These are phyloP conservation scores for Scelioninae gen. 1 DNA, from an alignment of 2,888 invertebrate genomes.

Conservation along the genomic window DNA sequence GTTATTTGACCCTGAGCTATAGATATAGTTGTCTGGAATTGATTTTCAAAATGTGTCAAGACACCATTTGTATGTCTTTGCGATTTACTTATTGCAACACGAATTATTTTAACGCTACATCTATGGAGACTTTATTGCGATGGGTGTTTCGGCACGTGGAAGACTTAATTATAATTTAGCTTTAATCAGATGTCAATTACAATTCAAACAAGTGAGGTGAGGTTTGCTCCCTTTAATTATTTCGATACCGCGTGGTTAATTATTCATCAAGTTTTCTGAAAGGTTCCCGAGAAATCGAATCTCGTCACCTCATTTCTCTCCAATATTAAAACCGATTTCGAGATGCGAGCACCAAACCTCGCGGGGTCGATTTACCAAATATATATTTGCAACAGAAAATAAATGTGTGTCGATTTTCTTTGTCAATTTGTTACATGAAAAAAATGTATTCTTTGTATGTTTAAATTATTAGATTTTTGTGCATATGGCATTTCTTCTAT, in stretches of 20 bases:
- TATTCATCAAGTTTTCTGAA: conserved; percentile 20
- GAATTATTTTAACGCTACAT: conserved; percentile 16
- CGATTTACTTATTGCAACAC: conserved; percentile 41
- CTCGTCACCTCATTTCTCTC: conserved; percentile 5
- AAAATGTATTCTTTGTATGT: too few relatives aligned
- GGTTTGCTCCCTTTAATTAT: conserved; percentile 23
- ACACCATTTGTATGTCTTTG: conserved; percentile 35
- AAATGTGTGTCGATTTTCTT: too few relatives aligned
- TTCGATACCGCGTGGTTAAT: conserved; percentile 26
- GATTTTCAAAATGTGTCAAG: too few relatives aligned
- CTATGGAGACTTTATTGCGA: neutral
- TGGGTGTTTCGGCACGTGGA: conserved; percentile 7
- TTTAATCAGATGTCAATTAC: conserved; percentile 43
- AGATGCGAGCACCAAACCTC: neutral
- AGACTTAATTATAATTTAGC: conserved; percentile 39
- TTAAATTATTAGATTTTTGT: too few relatives aligned
- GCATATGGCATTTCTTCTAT: too few relatives aligned
- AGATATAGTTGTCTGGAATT: too few relatives aligned
- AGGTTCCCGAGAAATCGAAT: conserved; percentile 29
- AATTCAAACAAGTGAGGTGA: conserved; percentile 10
- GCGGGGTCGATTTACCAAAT: too few relatives aligned
- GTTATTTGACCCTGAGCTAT: too few relatives aligned
- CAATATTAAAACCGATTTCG: conserved; percentile 3
- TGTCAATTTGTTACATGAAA: too few relatives aligned
- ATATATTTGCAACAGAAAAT: too few relatives aligned